Percentiles rank a stretch among this genome's conserved stretches.
These are phyloP conservation scores for Malurus leucopterus DNA, from an alignment of 2,797 vertebrate species.

Conservation along the genomic window DNA sequence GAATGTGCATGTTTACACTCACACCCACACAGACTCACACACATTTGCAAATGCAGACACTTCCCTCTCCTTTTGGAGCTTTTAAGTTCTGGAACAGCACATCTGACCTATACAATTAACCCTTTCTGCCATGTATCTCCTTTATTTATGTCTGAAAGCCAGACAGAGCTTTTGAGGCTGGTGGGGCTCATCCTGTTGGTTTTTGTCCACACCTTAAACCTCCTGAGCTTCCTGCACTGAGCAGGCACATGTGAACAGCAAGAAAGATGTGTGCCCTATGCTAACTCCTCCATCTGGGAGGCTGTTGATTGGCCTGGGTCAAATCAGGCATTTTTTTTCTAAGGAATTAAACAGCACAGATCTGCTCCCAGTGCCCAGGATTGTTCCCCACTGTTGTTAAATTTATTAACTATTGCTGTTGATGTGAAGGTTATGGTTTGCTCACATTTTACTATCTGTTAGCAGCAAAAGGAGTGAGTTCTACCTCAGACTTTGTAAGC, in stretches of 20 bases:
- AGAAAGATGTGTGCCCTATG: not conserved
- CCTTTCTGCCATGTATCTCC: not conserved
- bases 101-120: not conserved
- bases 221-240: not conserved
- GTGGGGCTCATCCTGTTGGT: not conserved
- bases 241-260: not conserved
- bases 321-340: not conserved
- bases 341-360: not conserved
- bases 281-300: not conserved
- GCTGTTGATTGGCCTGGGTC: not conserved
- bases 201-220: not conserved
- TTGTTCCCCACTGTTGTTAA: not conserved
- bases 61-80: slow-evolving; percentile 18
- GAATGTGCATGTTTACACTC: slow-evolving; percentile 32
- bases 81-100: slow-evolving; percentile 16
- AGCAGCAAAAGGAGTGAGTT: not conserved
- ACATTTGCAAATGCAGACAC: slow-evolving; percentile 40
- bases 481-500: not conserved
- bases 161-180: not conserved
- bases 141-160: not conserved
- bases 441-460: not conserved
- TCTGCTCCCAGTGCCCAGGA: not conserved
- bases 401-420: not conserved
- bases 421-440: not conserved
- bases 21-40: slow-evolving; percentile 27